Base-by-base conservation (phyloP, 2,113 vertebrate species). In the Meleagris gallopavo region DNA sequence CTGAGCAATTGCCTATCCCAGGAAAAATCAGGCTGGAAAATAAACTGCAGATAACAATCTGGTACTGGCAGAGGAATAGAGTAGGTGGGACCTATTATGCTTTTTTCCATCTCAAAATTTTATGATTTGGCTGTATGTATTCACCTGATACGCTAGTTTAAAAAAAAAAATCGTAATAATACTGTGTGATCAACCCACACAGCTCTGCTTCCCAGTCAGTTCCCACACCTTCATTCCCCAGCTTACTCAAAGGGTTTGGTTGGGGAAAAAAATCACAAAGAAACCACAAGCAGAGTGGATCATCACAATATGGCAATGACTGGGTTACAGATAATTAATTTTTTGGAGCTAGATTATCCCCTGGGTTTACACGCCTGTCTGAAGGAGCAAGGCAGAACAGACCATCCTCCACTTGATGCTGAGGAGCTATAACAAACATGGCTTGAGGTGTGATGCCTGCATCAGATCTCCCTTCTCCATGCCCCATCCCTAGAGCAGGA, bases 11-110 rank as follows among this genome's bases (percentile, higher is more conserved):
- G 27, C 24, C 36, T 76, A 48, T n/a, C 45, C 54, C 2, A 1
- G 29, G 75, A 79, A 89, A 87, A 92, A 40, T 4, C 16, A 75
- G 52, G 46, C 12, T 36, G 54, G 32, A 91, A 89, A 95, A 91
- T 79, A 72, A 87, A 57, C 70, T 73, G 17, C 40, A 73, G 78
- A 58, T 87, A 89, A 79, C 11, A 48, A 73, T 62, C 54, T 85
- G 40, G 13, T 79, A 64, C 40, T 2, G 5, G 15, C 38, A 93
- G 40, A 90, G 27, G 32, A 19, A 48, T 55, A 64, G 13, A 22
- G 71, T 46, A 89, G 20, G 58, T 76, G n/a, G 79, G 43, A 79
- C 43, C 43, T 72, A 7, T 38, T 84, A 50, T 4, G 3, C 0
- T 9, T 84, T 86, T 84, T 89, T 85, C 43, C 9, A 15, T 48